Evolutionary conservation across 1,140 invertebrate genomes (phyloP), one percentile per base, ranked within the genome.

Genomic region (Drosophila equinoxialis): DNA sequence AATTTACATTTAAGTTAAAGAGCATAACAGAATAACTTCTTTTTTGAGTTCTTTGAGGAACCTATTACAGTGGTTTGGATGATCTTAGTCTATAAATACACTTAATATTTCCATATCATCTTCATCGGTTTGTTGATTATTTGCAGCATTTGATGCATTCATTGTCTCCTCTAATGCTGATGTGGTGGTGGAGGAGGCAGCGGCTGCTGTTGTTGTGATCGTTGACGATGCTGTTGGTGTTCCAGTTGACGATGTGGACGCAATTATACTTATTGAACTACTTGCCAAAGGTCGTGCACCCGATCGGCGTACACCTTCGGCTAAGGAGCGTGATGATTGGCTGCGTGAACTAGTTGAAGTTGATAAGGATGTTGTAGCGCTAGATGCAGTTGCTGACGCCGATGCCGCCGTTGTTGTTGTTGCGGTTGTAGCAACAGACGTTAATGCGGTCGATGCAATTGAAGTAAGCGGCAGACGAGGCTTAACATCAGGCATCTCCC

Each of bases 101-200:
- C 73, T 89, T 8, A 86, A 91, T 59, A 91, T 82, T 23, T 91
- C 90, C 90, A 91, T 91, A 2, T 84, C 84, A 35, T 63, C 65
- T 58, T 91, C 90, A 14, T 89, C 72, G 20, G 79, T 75, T 6
- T 58, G 65, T n/a, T 71, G 70, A n/a, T 61, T 73, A 13, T 91
- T 83, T 0, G 72, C 2, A 35, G 76, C 35, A 57, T 42, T 61
- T 1, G 68, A 35, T 26, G 65, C 58, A 23, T 54, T 48, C 0
- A 72, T 45, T n/a, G 81, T 58, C 14, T 66, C 69, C 17, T 66
- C 74, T 39, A 58, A 65, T 17, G 57, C 35, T 8, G 60, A 30
- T 37, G 76, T 57, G 6, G 59, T 33, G 33, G 55, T 58, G 14
- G 23, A 30, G 20, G 45, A 41, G 17, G 48, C 33, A 35, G 48